These are phyloP conservation scores for Hipparchia sbordonii DNA, from an alignment of 2,888 invertebrate genomes.

Conservation along the genomic window DNA sequence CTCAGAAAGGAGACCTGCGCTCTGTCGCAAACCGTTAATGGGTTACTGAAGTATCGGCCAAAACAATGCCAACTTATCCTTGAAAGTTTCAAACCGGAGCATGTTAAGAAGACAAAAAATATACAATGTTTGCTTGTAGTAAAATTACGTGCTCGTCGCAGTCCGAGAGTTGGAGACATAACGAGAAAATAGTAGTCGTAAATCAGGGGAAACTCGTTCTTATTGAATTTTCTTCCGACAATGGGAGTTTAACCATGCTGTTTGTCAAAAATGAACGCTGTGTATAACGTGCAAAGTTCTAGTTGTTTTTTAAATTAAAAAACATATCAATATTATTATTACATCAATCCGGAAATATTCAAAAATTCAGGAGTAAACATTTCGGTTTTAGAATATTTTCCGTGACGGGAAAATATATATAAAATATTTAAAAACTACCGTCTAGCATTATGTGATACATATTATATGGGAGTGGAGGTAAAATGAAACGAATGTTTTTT, in stretches of 20 bases:
- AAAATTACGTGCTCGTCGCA: constrained; percentile 64
- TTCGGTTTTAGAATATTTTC: not conserved
- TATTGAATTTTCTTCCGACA: constrained; percentile 80
- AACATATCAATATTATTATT: too few relatives aligned
- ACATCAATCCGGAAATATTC: too few relatives aligned
- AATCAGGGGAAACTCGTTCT: constrained; percentile 80
- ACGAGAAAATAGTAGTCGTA: constrained; percentile 82
- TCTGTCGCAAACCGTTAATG: too few relatives aligned
- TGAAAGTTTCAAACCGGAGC: not conserved
- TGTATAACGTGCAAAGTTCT: too few relatives aligned
- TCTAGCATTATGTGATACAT: constrained; percentile 49
- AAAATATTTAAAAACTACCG: not conserved
- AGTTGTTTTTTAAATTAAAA: too few relatives aligned
- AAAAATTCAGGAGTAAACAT: not conserved
- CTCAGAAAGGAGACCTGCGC: too few relatives aligned
- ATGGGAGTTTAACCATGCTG: constrained; percentile 69
- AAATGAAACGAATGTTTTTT: constrained; percentile 18
- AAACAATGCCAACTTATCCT: not conserved
- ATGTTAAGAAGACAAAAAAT: not conserved
- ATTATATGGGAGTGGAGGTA: constrained; percentile 27
- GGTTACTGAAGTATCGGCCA: too few relatives aligned
- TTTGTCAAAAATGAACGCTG: constrained; percentile 56
- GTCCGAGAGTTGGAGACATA: constrained; percentile 72
- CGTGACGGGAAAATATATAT: not conserved
- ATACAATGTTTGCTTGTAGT: constrained; percentile 39